phyloP scores from a whole-genome alignment of 2,113 vertebrate genomes.

The Macquaria ambigua region DNA sequence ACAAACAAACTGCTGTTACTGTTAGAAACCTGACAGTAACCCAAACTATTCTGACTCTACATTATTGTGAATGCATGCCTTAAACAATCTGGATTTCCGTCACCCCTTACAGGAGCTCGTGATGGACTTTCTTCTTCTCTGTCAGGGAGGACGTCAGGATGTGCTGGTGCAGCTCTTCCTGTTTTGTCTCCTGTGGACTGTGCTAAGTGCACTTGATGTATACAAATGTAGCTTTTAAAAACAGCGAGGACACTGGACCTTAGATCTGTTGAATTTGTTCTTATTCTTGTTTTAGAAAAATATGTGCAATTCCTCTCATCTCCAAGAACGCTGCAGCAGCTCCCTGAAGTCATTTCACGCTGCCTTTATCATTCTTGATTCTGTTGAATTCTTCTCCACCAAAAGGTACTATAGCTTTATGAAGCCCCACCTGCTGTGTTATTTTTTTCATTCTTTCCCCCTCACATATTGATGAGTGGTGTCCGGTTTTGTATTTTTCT shows the following conservation, averaged over 20 bases:
- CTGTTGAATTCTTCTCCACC: slow-evolving; percentile 54
- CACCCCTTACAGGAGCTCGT: slow-evolving; percentile 4
- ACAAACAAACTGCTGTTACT: not conserved
- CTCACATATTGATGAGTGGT: slow-evolving; percentile 59
- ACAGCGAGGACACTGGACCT: slow-evolving; percentile 30
- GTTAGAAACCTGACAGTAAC: not conserved
- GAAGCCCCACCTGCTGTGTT: slow-evolving; percentile 35
- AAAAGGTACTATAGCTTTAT: slow-evolving; percentile 83
- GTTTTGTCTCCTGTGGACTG: slow-evolving; percentile 41
- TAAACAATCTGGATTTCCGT: slow-evolving; percentile 28
- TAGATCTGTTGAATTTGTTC: slow-evolving; percentile 37
- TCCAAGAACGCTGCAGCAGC: slow-evolving; percentile 12
- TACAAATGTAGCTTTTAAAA: slow-evolving; percentile 64
- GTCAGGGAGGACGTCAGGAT: slow-evolving; percentile 8
- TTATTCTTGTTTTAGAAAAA: slow-evolving; percentile 42
- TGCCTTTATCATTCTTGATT: slow-evolving; percentile 56
- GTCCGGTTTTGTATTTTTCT: slow-evolving; percentile 82
- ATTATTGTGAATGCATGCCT: slow-evolving; percentile 64
- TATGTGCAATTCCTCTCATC: slow-evolving; percentile 65
- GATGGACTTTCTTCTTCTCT: slow-evolving; percentile 19
- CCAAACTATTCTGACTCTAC: slow-evolving; percentile 3
- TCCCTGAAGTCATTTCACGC: slow-evolving; percentile 39
- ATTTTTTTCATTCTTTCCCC: slow-evolving; percentile 8
- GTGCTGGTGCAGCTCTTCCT: slow-evolving; percentile 7
- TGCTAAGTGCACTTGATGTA: slow-evolving; percentile 55